Base-by-base conservation (phyloP, 2,113 vertebrate genomes). In the Pionites leucogaster region DNA sequence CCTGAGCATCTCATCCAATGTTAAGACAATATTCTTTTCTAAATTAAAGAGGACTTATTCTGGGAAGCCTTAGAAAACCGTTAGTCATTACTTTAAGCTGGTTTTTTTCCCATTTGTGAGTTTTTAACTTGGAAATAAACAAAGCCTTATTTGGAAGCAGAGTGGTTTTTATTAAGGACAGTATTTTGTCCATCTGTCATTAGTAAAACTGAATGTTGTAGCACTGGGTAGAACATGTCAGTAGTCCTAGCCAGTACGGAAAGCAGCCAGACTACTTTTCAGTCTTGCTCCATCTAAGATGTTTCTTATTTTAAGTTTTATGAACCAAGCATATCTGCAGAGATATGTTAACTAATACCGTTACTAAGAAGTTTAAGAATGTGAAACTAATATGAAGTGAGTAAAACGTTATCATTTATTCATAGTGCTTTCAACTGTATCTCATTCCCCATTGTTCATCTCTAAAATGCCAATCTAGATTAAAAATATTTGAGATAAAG, bases 301-400 rank as follows among this genome's bases (percentile, higher is more conserved):
- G n/a, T 47, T 94, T 91, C 28, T 89, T 92, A 80, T 22, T 86
- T 69, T 82, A 91, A 89, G 5, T 78, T 69, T 75, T 85, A 69
- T 72, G 42, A 79, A 79, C 65, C 49, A 82, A 50, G 33, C 0
- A 0, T 46, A 82, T 87, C 46, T 85, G 14, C 22, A 46, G 64
- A 91, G 52, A 85, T 4, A 0, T 52, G 31, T 62, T 90, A 88
- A 76, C 47, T 68, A 82, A 79, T 90, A 85, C 55, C 4, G 16
- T 65, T 79, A 85, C n/a, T 87, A 68, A 64, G 81, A 93, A 89
- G 42, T 27, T 85, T 92, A 90, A 90, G 29, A 92, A 85, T 68
- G 75, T 82, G 70, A 42, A 96, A 92, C 49, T 79, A 82, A 88
- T 69, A 82, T 37, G 52, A 65, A 93, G 75, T 55, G 16, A 92